A percentile compares a stretch with the other conserved stretches of the same genome.
phyloP scores from a whole-genome alignment of 2,113 vertebrate species.

The Corydoras sp. region DNA sequence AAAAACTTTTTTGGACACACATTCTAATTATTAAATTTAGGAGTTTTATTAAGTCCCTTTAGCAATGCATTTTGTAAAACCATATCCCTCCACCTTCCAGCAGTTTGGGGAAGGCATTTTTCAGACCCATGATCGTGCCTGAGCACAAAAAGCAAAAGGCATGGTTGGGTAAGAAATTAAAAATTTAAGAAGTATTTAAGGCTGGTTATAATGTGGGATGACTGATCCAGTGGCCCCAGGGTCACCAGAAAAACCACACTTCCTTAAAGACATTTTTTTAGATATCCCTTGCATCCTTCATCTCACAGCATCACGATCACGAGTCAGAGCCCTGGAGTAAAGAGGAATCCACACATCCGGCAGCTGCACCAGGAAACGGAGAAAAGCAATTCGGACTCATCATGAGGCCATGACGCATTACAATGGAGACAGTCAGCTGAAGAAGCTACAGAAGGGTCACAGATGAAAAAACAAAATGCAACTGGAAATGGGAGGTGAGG shows the following conservation, averaged over 20 bases:
- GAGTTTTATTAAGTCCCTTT: too few relatives aligned
- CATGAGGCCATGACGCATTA: constrained; percentile 41
- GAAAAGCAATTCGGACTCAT: constrained; percentile 35
- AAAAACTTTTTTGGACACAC: too few relatives aligned
- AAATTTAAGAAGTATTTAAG: too few relatives aligned
- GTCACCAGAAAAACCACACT: constrained; percentile 29
- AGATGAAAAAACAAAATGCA: constrained; percentile 7
- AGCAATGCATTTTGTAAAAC: too few relatives aligned
- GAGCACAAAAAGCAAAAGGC: too few relatives aligned
- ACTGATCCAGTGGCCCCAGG: background rate
- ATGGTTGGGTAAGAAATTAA: too few relatives aligned
- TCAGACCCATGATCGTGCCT: too few relatives aligned
- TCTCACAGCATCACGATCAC: constrained; percentile 27
- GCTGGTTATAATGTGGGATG: too few relatives aligned
- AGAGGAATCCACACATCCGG: constrained; percentile 37
- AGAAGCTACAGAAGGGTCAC: constrained; percentile 23
- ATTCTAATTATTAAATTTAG: too few relatives aligned
- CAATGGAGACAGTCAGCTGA: constrained; percentile 55
- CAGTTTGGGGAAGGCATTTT: too few relatives aligned
- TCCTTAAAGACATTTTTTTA: background rate
- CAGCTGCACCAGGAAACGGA: constrained; percentile 41
- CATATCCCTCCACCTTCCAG: too few relatives aligned
- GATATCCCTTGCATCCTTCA: constrained; percentile 16
- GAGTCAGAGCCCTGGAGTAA: constrained; percentile 43
- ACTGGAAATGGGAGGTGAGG: background rate